A percentile compares a stretch with the other conserved stretches of the same genome.
These are phyloP conservation scores for Hemithea aestivaria DNA, from an alignment of 2,888 invertebrate species.

Conservation along the genomic window DNA sequence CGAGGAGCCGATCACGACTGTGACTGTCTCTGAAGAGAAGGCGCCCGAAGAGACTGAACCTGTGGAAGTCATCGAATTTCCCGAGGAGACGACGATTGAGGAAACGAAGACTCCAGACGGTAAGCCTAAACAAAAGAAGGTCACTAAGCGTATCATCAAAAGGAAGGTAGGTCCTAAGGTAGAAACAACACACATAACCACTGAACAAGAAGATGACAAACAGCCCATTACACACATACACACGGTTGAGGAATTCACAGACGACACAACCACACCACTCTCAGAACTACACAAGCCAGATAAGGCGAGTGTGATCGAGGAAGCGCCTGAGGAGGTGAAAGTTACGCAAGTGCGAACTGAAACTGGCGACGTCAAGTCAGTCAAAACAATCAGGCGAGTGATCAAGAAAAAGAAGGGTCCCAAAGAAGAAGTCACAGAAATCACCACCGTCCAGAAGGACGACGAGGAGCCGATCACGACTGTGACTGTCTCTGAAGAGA, in stretches of 20 bases:
- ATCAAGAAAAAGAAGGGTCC: too few relatives aligned
- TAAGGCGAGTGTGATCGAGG: too few relatives aligned
- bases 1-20: conserved; percentile 24
- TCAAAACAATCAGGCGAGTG: too few relatives aligned
- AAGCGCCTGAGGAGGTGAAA: too few relatives aligned
- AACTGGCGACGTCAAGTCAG: too few relatives aligned
- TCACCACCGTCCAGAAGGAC: too few relatives aligned
- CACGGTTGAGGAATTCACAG: conserved; percentile 23
- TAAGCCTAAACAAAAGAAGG: conserved; percentile 43
- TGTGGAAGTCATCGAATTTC: conserved; percentile 36
- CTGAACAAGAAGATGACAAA: conserved; percentile 54
- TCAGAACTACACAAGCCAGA: too few relatives aligned
- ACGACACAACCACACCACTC: conserved; percentile 33
- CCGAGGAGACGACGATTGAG: conserved; percentile 34
- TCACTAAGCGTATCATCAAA: conserved; percentile 37
- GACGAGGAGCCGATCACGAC: too few relatives aligned
- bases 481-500: too few relatives aligned
- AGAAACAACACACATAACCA: conserved; percentile 36
- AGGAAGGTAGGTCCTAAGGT: conserved; percentile 40
- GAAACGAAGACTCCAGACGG: conserved; percentile 32
- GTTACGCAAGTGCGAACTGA: too few relatives aligned
- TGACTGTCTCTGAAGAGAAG: conserved; percentile 9
- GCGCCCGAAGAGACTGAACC: conserved; percentile 12
- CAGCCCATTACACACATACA: conserved; percentile 17
- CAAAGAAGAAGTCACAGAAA: too few relatives aligned